Evolutionary conservation across 2,888 invertebrate species (phyloP).

Genomic region (Watsonalla cultraria): DNA sequence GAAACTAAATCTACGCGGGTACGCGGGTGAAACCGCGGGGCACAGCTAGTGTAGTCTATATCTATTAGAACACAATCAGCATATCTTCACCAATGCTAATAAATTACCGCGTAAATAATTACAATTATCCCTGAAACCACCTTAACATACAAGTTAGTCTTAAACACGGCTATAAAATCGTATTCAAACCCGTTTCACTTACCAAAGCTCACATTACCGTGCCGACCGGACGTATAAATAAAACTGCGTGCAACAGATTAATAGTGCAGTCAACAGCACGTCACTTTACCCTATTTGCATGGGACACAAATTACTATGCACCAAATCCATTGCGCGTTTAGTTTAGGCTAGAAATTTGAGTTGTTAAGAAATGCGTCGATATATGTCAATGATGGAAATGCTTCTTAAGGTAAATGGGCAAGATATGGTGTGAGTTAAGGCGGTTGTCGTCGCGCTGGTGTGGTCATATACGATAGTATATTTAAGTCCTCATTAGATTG

Average conservation of each 20-base stretch:
- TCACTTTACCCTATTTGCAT: slow-evolving; percentile 14
- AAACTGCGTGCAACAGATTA: slow-evolving; percentile 27
- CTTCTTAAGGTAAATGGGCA: slow-evolving; percentile 1
- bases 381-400: not conserved
- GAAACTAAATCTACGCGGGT: too few relatives aligned
- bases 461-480: slow-evolving; percentile 11
- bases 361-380: slow-evolving; percentile 2
- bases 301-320: not conserved
- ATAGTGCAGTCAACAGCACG: slow-evolving; percentile 24
- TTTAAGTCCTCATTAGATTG: slow-evolving; percentile 1
- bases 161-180: slow-evolving; percentile 14
- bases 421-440: slow-evolving; percentile 18
- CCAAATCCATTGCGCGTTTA: slow-evolving; percentile 7
- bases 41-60: too few relatives aligned
- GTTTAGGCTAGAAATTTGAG: not conserved
- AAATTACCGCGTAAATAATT: too few relatives aligned
- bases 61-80: too few relatives aligned
- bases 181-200: slow-evolving; percentile 14
- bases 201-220: slow-evolving; percentile 15
- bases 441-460: slow-evolving; percentile 15
- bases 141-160: too few relatives aligned
- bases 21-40: too few relatives aligned
- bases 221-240: slow-evolving; percentile 21
- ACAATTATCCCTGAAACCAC: too few relatives aligned
- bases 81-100: too few relatives aligned